Conservation (phyloP, 2,113 vertebrate species). For the Tachysurus fulvidraco region DNA sequence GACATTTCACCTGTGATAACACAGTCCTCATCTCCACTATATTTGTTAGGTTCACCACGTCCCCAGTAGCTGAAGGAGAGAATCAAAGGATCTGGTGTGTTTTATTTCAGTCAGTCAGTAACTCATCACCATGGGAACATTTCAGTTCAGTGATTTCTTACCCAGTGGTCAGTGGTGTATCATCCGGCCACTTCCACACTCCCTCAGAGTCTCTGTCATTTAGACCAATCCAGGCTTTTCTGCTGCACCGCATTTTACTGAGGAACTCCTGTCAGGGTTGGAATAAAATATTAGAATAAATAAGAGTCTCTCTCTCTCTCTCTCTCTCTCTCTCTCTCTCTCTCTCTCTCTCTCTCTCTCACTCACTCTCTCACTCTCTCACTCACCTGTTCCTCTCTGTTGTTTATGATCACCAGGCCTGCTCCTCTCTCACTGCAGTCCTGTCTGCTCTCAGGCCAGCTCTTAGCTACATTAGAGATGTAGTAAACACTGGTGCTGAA, state of each 20-base stretch:
- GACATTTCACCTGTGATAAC: background rate
- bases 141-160: background rate
- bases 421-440: background rate
- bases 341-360: background rate
- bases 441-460: background rate
- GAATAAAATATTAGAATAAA: background rate
- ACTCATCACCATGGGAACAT: background rate
- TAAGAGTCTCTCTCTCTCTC: background rate
- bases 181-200: background rate
- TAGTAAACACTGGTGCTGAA: background rate
- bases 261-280: background rate
- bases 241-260: background rate
- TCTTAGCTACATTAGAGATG: background rate
- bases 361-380: too few relatives aligned
- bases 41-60: background rate
- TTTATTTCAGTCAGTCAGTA: background rate
- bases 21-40: background rate
- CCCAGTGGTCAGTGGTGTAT: background rate
- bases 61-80: background rate
- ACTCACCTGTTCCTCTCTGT: background rate
- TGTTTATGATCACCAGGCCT: constrained; percentile 6
- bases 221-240: constrained; percentile 1
- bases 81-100: background rate
- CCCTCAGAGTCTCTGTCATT: background rate
- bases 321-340: background rate